Evolutionary conservation across 2,113 vertebrate genomes (phyloP), one percentile per base, ranked within the genome.

Genomic region (Lasiurus borealis): DNA sequence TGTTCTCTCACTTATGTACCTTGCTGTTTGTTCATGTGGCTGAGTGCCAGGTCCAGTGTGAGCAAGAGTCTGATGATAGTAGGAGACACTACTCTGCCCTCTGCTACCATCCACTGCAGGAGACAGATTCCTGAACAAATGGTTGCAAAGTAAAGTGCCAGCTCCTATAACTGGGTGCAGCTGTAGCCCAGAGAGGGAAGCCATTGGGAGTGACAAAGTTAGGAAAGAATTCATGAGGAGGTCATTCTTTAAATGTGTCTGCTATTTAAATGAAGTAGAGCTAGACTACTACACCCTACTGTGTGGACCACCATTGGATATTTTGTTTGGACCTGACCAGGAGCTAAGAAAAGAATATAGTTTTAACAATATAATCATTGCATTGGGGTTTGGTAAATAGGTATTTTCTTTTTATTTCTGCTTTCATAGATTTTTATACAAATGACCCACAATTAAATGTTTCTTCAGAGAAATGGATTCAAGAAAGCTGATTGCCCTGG

Each of bases 401-500:
- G 34, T 66, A 34, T 36, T 62, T 5, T 80, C 18, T 48, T 88
- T 50, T 36, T 34, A 23, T 52, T 66, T 52, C 36, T 27, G 46
- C 23, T 44, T 78, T 88, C 31, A 76, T 50, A 83, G 77, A 62
- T 76, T 76, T 88, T 48, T 73, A 59, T 59, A 40, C 34, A 62
- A 31, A 44, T 69, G 62, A 89, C 44, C 36, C 85, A 75, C 31
- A 1, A 29, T 15, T 48, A 66, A 69, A 48, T 73, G 64, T 36
- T 75, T 89, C 57, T 66, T 75, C 81, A 81, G 25, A 80, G 54
- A 36, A 73, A 48, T 85, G 57, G 36, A 71, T 85, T 93, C 54
- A 57, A 36, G 77, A 71, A 88, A 92, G 31, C 34, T 80, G 23
- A 71, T 66, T 31, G 13, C 64, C 64, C 31, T 66, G 13, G 64